Evolutionary conservation across 2,113 vertebrate genomes (phyloP), one percentile per base, ranked within the genome.

Genomic region (Dasypus novemcinctus): DNA sequence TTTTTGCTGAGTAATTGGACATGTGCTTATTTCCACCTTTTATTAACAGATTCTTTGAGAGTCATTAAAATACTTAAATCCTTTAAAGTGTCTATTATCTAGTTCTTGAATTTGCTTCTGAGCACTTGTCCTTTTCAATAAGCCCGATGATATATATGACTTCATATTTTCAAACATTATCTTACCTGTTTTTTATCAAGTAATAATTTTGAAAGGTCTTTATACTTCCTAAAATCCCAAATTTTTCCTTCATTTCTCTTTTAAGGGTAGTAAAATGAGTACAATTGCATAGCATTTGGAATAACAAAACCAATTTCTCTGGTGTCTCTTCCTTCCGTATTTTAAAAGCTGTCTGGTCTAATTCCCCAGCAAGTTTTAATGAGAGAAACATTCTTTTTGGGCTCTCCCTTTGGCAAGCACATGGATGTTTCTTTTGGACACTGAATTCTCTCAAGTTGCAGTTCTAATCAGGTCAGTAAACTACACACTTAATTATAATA

Each of bases 181-280:
- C 95, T 97, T 97, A 97, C 97, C 97, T 97, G 89, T 61, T 89
- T 97, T 97, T 91, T 94, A 61, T 94, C 95, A 87, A 96, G 80
- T 69, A 96, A 92, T 95, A 96, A 78, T 61, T 96, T 97, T 85
- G 96, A 88, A 84, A 97, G 90, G 29, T 96, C 89, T 96, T 95
- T 95, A 0, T 92, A 91, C 96, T 97, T 97, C 87, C 94, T 93
- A 74, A 95, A 93, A 96, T 94, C 75, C 87, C 97, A 90, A 97
- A 94, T 93, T 96, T 97, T 91, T 92, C 92, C 94, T 95, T 97
- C 89, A 59, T 97, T 96, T 94, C 85, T 96, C 96, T 98, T 97
- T 97, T 94, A 94, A 97, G 91, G 61, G 90, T 3, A 95, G 54
- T 64, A 84, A 79, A 71, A 78, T 91, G 31, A 96, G 46, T 79